Base-by-base conservation (phyloP, 2,113 vertebrate genomes). In the Oxygymnocypris stewartii region DNA sequence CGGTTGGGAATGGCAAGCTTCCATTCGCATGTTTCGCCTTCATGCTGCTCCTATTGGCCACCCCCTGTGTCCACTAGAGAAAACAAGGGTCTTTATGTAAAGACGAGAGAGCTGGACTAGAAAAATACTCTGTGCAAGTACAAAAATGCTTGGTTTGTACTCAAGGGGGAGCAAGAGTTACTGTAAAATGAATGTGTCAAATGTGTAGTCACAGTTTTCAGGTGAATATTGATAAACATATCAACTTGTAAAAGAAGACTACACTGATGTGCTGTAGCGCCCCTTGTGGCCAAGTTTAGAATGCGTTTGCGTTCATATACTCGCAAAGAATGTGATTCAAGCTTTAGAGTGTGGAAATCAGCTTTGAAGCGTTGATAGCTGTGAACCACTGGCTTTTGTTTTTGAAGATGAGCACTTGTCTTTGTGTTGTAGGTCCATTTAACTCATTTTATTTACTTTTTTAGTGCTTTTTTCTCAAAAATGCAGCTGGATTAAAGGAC, bases 11-110 rank as follows among this genome's bases (percentile, higher is more conserved):
- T 61, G 44, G 73, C 86, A 73, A 31, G 79, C 77, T 83, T 71
- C 54, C 79, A 65, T 88, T 23, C 6, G 87, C 87, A 88, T 86
- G 81, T 81, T 79, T 37, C 28, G 40, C 37, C 47, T 76, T 42
- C 75, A 86, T 88, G 18, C 76, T 6, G 20, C 18, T 5, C 37
- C 88, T 37, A 59, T 31, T 75, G 71, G 18, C 40, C 54, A 40
- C 7, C n/a, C 47, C 78, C 76, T 49, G 14, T 81, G 80, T 74
- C 47, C 69, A 76, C 59, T 49, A 47, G 20, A 75, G 69, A 69
- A 86, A 51, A 51, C 71, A 4, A 18, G 37, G 16, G 61, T 69
- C 35, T n/a, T 54, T 49, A 44, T 14, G 40, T 51, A 71, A 10
- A 49, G 28, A 16, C 47, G 40, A 25, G 54, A 85, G 61, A 65